Conservation (phyloP, 2,888 invertebrate species). For the Chesias legatella region DNA sequence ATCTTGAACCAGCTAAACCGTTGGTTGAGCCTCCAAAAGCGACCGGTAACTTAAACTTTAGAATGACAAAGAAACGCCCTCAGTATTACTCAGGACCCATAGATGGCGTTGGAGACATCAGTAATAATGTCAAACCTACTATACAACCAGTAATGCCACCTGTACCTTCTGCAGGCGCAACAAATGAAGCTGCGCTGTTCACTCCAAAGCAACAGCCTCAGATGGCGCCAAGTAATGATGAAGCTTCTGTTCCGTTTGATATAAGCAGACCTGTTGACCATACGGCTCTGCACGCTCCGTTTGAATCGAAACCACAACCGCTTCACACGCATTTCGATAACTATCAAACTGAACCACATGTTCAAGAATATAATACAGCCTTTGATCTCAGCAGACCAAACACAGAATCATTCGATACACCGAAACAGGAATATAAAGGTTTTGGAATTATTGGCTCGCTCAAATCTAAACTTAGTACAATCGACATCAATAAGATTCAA, state of each 20-base stretch:
- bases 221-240: slow-evolving; percentile 11
- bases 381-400: slow-evolving; percentile 63
- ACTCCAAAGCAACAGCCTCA: slow-evolving; percentile 40
- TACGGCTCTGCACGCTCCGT: slow-evolving; percentile 17
- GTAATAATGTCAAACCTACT: slow-evolving; percentile 60
- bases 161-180: slow-evolving; percentile 12
- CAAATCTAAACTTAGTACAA: slow-evolving; percentile 67
- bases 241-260: slow-evolving; percentile 31
- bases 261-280: slow-evolving; percentile 19
- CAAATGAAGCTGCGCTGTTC: slow-evolving; percentile 55
- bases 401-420: slow-evolving; percentile 45
- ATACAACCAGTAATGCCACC: slow-evolving; percentile 41
- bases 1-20: slow-evolving; percentile 40
- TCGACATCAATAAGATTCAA: slow-evolving; percentile 73
- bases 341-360: slow-evolving; percentile 26
- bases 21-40: slow-evolving; percentile 61
- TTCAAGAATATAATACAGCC: slow-evolving; percentile 44
- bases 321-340: slow-evolving; percentile 29
- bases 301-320: slow-evolving; percentile 35
- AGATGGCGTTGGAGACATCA: slow-evolving; percentile 63
- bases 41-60: slow-evolving; percentile 49
- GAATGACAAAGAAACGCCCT: slow-evolving; percentile 66
- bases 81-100: slow-evolving; percentile 76
- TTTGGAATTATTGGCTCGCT: slow-evolving; percentile 70
- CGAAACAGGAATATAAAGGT: slow-evolving; percentile 49